Conservation (phyloP, 1,140 invertebrate genomes). For the Mactra quadrangularis region DNA sequence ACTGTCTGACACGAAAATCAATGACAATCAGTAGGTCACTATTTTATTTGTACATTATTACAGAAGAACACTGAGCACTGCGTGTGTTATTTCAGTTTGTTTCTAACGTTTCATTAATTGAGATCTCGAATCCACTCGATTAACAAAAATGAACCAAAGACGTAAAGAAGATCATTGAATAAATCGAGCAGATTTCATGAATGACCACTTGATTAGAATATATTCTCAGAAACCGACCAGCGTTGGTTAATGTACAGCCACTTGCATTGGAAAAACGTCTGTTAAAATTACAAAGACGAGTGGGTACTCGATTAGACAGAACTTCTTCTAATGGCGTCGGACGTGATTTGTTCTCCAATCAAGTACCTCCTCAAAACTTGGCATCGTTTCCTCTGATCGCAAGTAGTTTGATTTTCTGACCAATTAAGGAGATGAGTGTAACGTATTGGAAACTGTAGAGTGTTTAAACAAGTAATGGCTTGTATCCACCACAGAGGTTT, state of each 20-base stretch:
- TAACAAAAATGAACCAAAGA: slow-evolving; percentile 11
- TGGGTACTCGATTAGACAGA: background rate
- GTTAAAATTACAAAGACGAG: slow-evolving; percentile 33
- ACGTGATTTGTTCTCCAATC: background rate
- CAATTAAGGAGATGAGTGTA: slow-evolving; percentile 26
- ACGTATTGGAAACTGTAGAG: background rate
- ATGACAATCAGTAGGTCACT: too few species aligned
- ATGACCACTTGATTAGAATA: slow-evolving; percentile 12
- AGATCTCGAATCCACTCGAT: background rate
- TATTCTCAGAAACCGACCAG: background rate
- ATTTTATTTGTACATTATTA: too few species aligned
- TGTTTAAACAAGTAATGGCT: slow-evolving; percentile 53
- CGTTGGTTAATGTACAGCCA: background rate
- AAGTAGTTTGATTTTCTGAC: slow-evolving; percentile 33
- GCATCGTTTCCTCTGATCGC: slow-evolving; percentile 13
- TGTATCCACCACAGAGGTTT: background rate
- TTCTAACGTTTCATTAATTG: background rate
- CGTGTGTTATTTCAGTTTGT: background rate
- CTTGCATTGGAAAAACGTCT: slow-evolving; percentile 27
- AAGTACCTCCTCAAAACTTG: background rate
- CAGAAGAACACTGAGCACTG: too few species aligned
- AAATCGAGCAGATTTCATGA: slow-evolving; percentile 9
- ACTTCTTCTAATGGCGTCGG: slow-evolving; percentile 9
- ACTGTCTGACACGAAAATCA: too few species aligned
- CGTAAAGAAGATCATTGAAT: slow-evolving; percentile 21